Percentiles rank a stretch among this genome's conserved stretches.
These are phyloP conservation scores for Pituophis catenifer DNA, from an alignment of 2,113 vertebrate species.

Conservation along the genomic window DNA sequence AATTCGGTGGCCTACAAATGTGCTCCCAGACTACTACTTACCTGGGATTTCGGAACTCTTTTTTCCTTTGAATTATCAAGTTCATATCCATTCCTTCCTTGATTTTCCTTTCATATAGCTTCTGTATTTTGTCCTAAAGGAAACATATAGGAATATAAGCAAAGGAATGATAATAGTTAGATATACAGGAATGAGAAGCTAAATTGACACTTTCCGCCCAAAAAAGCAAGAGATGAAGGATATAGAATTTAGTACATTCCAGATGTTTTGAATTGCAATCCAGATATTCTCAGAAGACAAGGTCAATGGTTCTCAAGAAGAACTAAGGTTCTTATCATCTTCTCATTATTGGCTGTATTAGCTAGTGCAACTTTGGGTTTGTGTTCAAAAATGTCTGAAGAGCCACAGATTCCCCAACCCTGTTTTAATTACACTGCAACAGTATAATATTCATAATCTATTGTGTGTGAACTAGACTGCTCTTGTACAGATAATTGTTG, in stretches of 20 bases:
- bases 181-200: background rate
- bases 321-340: background rate
- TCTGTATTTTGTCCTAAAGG: conserved; percentile 92
- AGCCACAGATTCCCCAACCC: background rate
- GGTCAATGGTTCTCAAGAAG: background rate
- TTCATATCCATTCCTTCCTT: conserved; percentile 97
- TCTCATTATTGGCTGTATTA: background rate
- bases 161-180: background rate
- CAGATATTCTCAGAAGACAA: background rate
- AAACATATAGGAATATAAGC: background rate
- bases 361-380: background rate
- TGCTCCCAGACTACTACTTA: conserved; percentile 45
- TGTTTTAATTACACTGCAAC: background rate
- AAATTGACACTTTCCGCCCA: background rate
- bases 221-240: background rate
- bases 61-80: conserved; percentile 94
- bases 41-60: conserved; percentile 98
- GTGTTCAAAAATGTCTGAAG: background rate
- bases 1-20: background rate
- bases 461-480: background rate
- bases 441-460: background rate
- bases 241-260: background rate
- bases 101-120: conserved; percentile 90
- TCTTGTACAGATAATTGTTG: background rate
- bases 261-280: background rate